Percentiles rank a stretch among this genome's conserved stretches.
phyloP scores from a whole-genome alignment of 2,888 invertebrate species.

The Nemoura dubitans region DNA sequence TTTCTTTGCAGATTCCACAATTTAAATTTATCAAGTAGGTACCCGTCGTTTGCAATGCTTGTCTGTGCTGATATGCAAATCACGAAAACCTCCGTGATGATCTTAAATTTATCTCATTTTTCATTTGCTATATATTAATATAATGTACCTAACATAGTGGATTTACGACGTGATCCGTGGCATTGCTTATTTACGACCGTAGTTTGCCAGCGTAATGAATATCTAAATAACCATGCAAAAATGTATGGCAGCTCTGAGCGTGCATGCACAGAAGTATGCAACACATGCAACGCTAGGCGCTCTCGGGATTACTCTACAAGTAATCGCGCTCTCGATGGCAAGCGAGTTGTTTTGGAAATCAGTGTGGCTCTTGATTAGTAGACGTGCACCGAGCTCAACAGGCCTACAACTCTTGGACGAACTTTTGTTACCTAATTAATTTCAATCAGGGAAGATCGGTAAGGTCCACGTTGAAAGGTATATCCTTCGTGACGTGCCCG shows the following conservation, averaged over 20 bases:
- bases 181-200: background rate
- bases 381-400: background rate
- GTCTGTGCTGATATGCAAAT: too few relatives aligned
- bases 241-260: background rate
- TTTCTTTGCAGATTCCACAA: background rate
- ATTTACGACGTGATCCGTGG: too few relatives aligned
- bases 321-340: background rate
- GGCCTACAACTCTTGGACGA: background rate
- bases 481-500: background rate
- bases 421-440: slow-evolving; percentile 23
- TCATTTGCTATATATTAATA: too few relatives aligned
- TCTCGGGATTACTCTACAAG: too few relatives aligned
- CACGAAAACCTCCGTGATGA: too few relatives aligned
- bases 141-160: too few relatives aligned
- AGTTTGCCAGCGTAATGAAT: background rate
- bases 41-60: background rate
- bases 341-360: background rate
- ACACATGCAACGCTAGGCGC: too few relatives aligned
- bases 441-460: background rate
- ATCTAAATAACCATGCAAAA: background rate
- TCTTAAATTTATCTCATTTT: too few relatives aligned
- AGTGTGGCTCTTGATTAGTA: background rate
- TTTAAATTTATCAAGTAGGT: background rate
- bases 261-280: background rate
- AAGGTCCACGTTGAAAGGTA: slow-evolving; percentile 4